phyloP scores from a whole-genome alignment of 1,140 invertebrate genomes.

The Piezodorus guildinii region DNA sequence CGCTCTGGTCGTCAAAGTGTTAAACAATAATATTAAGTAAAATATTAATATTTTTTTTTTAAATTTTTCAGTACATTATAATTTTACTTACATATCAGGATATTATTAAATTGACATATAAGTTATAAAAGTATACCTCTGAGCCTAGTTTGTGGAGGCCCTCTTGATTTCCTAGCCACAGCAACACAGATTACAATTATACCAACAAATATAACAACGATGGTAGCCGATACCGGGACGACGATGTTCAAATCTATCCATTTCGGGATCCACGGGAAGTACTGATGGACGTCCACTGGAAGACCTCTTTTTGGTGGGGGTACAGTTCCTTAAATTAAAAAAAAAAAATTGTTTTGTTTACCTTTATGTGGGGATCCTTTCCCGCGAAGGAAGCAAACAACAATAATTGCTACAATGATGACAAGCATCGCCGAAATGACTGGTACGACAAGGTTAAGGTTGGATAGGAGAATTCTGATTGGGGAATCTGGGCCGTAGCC shows the following conservation, averaged over 20 bases:
- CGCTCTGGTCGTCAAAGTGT: no score
- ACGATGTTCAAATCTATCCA: conserved; percentile 79
- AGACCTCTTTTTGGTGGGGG: conserved; percentile 57
- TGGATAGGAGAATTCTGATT: conserved; percentile 68
- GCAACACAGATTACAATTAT: conserved; percentile 81
- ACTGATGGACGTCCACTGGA: conserved; percentile 39
- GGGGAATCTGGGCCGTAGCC: conserved; percentile 54
- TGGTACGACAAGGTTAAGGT: conserved; percentile 88
- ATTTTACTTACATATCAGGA: no score
- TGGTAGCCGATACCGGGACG: conserved; percentile 68
- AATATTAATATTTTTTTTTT: no score
- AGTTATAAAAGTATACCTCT: conserved; percentile 50
- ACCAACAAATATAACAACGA: conserved; percentile 76
- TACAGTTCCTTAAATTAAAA: conserved; percentile 53
- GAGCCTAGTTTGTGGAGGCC: conserved; percentile 61
- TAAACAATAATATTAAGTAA: no score
- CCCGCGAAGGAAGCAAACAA: conserved; percentile 76
- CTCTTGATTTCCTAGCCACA: conserved; percentile 58
- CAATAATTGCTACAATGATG: conserved; percentile 81
- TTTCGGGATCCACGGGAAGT: conserved; percentile 67
- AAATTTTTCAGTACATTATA: no score
- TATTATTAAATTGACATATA: no score
- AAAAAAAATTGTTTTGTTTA: conserved; percentile 33
- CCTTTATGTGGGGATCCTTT: conserved; percentile 73
- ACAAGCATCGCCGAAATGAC: conserved; percentile 79